Percentiles rank a stretch among this genome's conserved stretches.
phyloP scores from a whole-genome alignment of 1,140 invertebrate genomes.

The Zaprionus nigranus region DNA sequence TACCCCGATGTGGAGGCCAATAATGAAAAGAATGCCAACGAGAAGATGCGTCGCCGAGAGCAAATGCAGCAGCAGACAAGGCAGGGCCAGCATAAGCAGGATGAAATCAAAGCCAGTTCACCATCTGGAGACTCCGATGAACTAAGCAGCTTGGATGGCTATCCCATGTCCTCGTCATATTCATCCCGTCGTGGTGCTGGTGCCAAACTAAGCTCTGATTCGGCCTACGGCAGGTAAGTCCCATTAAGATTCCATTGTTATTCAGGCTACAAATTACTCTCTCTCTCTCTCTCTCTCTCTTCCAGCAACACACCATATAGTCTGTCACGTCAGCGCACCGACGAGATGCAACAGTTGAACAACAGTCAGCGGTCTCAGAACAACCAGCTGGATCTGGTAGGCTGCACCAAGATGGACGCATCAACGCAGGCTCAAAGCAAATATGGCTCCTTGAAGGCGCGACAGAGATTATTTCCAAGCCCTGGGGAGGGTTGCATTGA shows the following conservation, averaged over 20 bases:
- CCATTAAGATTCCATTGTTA: neutral
- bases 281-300: neutral
- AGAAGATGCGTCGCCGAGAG: slow-evolving; percentile 59
- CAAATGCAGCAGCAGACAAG: slow-evolving; percentile 24
- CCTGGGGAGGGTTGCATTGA: slow-evolving; percentile 32
- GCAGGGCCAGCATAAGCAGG: neutral
- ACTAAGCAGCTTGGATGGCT: slow-evolving; percentile 76
- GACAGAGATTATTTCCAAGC: slow-evolving; percentile 33
- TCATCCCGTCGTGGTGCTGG: slow-evolving; percentile 62
- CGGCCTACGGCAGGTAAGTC: slow-evolving; percentile 89
- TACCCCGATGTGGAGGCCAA: slow-evolving; percentile 74
- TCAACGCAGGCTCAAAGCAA: slow-evolving; percentile 60
- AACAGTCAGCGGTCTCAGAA: slow-evolving; percentile 34
- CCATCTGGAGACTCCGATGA: slow-evolving; percentile 77
- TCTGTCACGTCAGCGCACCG: slow-evolving; percentile 75
- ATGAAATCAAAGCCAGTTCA: slow-evolving; percentile 41
- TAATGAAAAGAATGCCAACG: slow-evolving; percentile 79
- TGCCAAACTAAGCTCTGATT: slow-evolving; percentile 86
- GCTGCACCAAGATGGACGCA: slow-evolving; percentile 48
- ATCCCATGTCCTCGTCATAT: slow-evolving; percentile 75
- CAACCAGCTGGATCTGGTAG: slow-evolving; percentile 41
- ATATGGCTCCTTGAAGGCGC: slow-evolving; percentile 59
- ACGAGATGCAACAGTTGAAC: slow-evolving; percentile 41
- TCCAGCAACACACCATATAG: slow-evolving; percentile 62
- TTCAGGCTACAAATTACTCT: neutral